Evolutionary conservation across 1,140 invertebrate genomes (phyloP).

Genomic region (Cyphomyrmex costatus): DNA sequence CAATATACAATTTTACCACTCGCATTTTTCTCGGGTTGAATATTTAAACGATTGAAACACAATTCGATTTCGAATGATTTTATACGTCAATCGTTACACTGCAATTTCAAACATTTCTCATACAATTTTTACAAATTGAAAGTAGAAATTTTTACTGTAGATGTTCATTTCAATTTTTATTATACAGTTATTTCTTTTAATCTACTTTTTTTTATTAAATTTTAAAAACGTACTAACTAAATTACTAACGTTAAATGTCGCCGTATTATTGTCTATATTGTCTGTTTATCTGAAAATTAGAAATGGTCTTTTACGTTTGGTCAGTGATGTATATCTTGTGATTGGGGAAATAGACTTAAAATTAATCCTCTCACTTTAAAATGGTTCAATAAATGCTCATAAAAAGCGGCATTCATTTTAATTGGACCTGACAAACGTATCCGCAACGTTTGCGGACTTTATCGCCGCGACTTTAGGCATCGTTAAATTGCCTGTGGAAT

Average conservation of each 20-base stretch:
- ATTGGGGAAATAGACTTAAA: background rate
- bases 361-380: slow-evolving; percentile 34
- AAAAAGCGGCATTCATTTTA: slow-evolving; percentile 25
- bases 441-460: slow-evolving; percentile 30
- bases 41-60: background rate
- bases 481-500: slow-evolving; percentile 59
- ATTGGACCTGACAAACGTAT: slow-evolving; percentile 36
- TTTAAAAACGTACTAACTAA: background rate
- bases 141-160: background rate
- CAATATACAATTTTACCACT: background rate
- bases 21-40: background rate
- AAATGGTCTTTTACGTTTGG: slow-evolving; percentile 1
- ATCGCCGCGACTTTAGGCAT: slow-evolving; percentile 56
- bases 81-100: background rate
- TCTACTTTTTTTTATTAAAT: background rate
- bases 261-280: background rate
- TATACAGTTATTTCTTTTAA: no score
- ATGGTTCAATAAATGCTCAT: background rate
- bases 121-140: background rate
- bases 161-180: background rate
- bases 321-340: background rate
- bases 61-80: background rate
- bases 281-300: background rate
- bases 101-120: background rate
- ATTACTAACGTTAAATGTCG: no score